Base-by-base conservation (phyloP, 2,888 invertebrate genomes). In the Mechanitis messenoides region DNA sequence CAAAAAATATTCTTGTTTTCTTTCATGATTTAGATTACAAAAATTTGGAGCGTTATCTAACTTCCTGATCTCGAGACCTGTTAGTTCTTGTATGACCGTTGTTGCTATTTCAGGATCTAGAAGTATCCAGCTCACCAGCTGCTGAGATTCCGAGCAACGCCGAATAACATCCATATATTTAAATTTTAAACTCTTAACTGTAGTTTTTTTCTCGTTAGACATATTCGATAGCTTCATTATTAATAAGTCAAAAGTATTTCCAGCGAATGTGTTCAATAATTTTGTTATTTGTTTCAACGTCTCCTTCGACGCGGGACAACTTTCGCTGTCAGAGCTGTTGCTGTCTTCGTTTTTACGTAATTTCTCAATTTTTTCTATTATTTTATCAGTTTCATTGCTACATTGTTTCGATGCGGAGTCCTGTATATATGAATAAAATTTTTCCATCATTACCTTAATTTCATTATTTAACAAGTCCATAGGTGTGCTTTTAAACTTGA, bases 371-470 rank as follows among this genome's bases (percentile, higher is more conserved):
- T 84, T 85, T 4, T 82, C 82, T 6, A 81, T 69, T 2, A 86
- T 78, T 46, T 78, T 80, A 33, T 85, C 85, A 0, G 71, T 76
- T 1, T 86, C 84, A 53, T 57, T 74, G 0, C 53, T 68, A 53
- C 68, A 77, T 61, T 82, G 80, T 53, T 84, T 85, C 0, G 73
- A 77, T 0, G 86, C 83, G 60, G 87, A 64, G 33, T 86, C 84
- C 68, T 83, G 79, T 31, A 90, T 85, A 63, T 85, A 84, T 9
- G 75, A 78, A 61, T 85, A 87, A 61, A 87, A 90, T 55, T 85
- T 88, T 9, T 84, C 80, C 2, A 87, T 62, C 80, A 88, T 84
- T 0, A 76, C 75, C 66, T 87, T 85, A 0, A 88, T 84, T 71
- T 87, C 87, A 35, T 77, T 79, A 1, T 88, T 85, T 9, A 88